phyloP scores from a whole-genome alignment of 2,113 vertebrate genomes.

The Pungitius pungitius region DNA sequence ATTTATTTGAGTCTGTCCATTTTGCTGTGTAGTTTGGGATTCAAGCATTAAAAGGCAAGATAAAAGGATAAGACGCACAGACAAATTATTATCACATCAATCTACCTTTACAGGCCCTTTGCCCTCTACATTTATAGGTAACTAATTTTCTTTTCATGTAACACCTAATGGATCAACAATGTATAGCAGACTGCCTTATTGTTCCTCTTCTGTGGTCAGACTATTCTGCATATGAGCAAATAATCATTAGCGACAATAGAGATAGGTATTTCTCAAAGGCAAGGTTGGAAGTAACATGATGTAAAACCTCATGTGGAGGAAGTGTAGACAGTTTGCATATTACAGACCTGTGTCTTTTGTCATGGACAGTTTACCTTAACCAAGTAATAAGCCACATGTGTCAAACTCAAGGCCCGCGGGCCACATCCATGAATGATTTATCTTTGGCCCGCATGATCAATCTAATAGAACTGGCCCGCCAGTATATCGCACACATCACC shows the following conservation, averaged over 20 bases:
- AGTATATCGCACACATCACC: too few species aligned
- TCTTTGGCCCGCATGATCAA: too few species aligned
- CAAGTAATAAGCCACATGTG: too few species aligned
- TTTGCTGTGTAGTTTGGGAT: too few species aligned
- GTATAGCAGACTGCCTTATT: constrained; percentile 11
- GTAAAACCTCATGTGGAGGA: background rate
- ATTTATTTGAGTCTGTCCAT: too few species aligned
- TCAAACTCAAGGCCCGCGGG: too few species aligned
- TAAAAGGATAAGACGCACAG: constrained; percentile 10
- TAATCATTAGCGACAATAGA: background rate
- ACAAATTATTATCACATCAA: constrained; percentile 34
- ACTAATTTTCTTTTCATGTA: constrained; percentile 11
- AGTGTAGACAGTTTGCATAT: background rate
- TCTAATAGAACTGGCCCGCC: too few species aligned
- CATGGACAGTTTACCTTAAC: too few species aligned
- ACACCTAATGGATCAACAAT: constrained; percentile 10
- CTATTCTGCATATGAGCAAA: background rate
- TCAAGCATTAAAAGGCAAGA: constrained; percentile 6
- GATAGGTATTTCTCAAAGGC: background rate
- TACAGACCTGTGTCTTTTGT: too few species aligned
- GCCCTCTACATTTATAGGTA: constrained; percentile 35
- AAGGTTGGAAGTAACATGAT: background rate
- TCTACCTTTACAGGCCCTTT: constrained; percentile 16
- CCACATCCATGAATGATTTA: too few species aligned
- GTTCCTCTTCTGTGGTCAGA: background rate